These are phyloP conservation scores for Rhyzopertha dominica DNA, from an alignment of 1,140 invertebrate species.

Conservation along the genomic window DNA sequence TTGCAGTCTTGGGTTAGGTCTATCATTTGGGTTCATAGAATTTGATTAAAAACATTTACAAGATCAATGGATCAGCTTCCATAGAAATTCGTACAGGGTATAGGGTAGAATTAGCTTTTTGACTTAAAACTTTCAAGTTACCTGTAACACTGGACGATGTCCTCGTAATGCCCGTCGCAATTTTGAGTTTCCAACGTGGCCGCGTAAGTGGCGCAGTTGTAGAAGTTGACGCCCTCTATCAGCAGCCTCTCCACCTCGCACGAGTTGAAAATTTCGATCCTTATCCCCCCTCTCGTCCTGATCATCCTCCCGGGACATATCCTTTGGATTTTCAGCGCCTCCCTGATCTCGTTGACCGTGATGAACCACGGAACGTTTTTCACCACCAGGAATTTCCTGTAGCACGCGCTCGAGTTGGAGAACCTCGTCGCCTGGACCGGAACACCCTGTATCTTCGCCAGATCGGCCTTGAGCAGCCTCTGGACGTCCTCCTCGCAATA, in stretches of 20 bases:
- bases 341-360: slow-evolving; percentile 17
- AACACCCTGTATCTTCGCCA: slow-evolving; percentile 9
- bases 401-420: slow-evolving; percentile 4
- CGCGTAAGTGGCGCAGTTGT: slow-evolving; percentile 14
- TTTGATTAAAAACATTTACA: too few relatives aligned
- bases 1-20: too few relatives aligned
- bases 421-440: slow-evolving; percentile 13
- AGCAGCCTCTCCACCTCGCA: slow-evolving; percentile 15
- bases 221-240: slow-evolving; percentile 25
- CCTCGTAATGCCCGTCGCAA: slow-evolving; percentile 13
- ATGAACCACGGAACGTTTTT: slow-evolving; percentile 27
- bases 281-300: slow-evolving; percentile 11
- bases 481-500: too few relatives aligned
- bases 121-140: too few relatives aligned
- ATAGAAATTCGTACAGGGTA: too few relatives aligned
- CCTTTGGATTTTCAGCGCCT: slow-evolving; percentile 17
- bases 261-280: slow-evolving; percentile 16
- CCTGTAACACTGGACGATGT: slow-evolving; percentile 26
- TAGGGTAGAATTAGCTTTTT: too few relatives aligned
- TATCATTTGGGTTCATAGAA: too few relatives aligned
- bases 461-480: slow-evolving; percentile 8
- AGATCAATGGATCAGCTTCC: too few relatives aligned
- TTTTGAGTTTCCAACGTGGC: slow-evolving; percentile 11
- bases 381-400: slow-evolving; percentile 16
- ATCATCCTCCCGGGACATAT: slow-evolving; percentile 11